These are phyloP conservation scores for Rhagium mordax DNA, from an alignment of 2,888 invertebrate species.

Conservation along the genomic window DNA sequence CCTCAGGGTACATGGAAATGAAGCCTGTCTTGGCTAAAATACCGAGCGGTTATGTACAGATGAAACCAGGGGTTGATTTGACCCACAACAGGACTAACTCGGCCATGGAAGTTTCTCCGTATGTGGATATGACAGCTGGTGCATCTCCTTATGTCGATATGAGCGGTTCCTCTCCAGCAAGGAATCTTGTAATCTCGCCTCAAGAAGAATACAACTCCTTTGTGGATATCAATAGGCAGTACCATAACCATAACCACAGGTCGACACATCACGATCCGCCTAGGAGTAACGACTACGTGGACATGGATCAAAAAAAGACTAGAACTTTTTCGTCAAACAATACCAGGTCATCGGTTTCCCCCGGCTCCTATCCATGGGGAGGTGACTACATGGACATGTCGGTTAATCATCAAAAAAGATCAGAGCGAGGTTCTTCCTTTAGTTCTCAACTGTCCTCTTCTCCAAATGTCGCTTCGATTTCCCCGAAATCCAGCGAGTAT, in stretches of 20 bases:
- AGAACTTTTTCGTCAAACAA: constrained; percentile 37
- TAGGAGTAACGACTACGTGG: constrained; percentile 52
- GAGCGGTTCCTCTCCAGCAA: constrained; percentile 49
- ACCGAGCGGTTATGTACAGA: constrained; percentile 68
- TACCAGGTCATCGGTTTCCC: constrained; percentile 38
- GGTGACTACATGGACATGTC: constrained; percentile 69
- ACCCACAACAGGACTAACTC: constrained; percentile 45
- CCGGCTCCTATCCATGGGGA: constrained; percentile 37
- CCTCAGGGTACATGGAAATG: constrained; percentile 72
- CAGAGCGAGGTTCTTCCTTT: constrained; percentile 35
- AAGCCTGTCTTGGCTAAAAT: constrained; percentile 36
- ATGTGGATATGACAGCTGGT: constrained; percentile 71
- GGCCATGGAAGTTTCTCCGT: constrained; percentile 67
- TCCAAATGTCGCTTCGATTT: constrained; percentile 40
- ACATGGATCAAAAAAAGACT: constrained; percentile 47
- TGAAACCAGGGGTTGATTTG: constrained; percentile 66
- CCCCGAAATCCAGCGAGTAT: constrained; percentile 63
- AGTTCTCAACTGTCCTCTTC: constrained; percentile 51
- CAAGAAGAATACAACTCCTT: constrained; percentile 41
- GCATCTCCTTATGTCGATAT: constrained; percentile 55
- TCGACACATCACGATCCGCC: constrained; percentile 33
- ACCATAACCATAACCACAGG: constrained; percentile 22
- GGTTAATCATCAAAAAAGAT: constrained; percentile 38
- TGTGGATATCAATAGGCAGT: constrained; percentile 46
- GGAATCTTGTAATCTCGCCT: constrained; percentile 15